phyloP scores from a whole-genome alignment of 2,113 vertebrate species.

The Paralichthys olivaceus region DNA sequence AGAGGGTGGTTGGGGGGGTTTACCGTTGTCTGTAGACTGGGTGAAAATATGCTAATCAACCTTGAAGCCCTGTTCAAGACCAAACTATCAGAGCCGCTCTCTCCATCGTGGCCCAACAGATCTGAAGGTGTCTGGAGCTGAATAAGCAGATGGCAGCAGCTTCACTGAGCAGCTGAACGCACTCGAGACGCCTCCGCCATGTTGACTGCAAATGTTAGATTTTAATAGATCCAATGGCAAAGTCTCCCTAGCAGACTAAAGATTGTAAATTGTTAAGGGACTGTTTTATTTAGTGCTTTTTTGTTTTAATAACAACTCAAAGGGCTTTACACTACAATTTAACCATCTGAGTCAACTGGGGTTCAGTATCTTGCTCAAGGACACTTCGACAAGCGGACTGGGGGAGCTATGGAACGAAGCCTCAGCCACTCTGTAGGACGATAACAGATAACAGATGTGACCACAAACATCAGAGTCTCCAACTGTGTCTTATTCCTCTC shows the following conservation, averaged over 20 bases:
- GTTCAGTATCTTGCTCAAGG: too few species aligned
- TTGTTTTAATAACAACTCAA: neutral
- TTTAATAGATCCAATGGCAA: conserved; percentile 28
- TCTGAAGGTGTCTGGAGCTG: conserved; percentile 65
- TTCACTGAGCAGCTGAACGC: conserved; percentile 56
- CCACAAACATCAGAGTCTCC: neutral
- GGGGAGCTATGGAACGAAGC: neutral
- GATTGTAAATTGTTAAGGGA: neutral
- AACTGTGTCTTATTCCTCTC: neutral
- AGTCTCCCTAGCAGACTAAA: neutral
- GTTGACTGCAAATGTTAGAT: conserved; percentile 51
- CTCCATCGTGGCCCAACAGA: conserved; percentile 60
- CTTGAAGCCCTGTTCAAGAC: conserved; percentile 64
- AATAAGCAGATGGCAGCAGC: conserved; percentile 69
- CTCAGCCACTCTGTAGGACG: neutral
- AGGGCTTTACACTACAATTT: neutral
- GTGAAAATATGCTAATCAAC: conserved; percentile 78
- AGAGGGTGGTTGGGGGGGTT: conserved; percentile 48
- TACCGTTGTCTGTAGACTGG: conserved; percentile 67
- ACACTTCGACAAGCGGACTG: neutral
- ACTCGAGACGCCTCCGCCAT: conserved; percentile 58
- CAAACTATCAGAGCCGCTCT: conserved; percentile 58
- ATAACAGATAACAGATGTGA: neutral
- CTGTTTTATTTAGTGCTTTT: neutral
- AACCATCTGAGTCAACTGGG: neutral